A percentile compares a stretch with the other conserved stretches of the same genome.
phyloP scores from a whole-genome alignment of 1,140 invertebrate species.

The Dolichoris vasculosae region DNA sequence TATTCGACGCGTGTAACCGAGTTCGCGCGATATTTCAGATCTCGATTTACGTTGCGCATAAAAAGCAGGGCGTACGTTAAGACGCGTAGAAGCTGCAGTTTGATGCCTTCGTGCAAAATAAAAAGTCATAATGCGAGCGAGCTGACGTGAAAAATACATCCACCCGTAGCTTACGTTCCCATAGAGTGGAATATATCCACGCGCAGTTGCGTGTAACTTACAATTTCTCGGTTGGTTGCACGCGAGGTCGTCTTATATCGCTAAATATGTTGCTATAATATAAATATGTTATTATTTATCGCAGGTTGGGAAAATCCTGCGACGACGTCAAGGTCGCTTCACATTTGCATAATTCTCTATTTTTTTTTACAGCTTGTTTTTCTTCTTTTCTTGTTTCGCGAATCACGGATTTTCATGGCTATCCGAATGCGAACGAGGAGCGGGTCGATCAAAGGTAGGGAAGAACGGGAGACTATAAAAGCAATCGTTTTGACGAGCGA shows the following conservation, averaged over 20 bases:
- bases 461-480: not conserved
- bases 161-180: too few relatives aligned
- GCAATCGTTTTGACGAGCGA: not conserved
- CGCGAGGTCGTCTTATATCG: not conserved
- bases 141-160: constrained; percentile 2
- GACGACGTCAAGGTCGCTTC: not conserved
- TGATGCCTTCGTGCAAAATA: not conserved
- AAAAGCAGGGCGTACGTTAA: not conserved
- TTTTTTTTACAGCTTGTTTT: not conserved
- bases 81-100: not conserved
- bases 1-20: not conserved
- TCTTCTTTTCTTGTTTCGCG: not conserved
- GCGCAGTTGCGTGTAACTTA: not conserved
- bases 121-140: not conserved
- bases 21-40: not conserved
- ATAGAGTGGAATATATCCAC: not conserved
- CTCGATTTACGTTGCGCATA: not conserved
- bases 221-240: not conserved
- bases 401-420: not conserved
- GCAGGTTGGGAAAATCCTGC: not conserved
- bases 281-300: constrained; percentile 13
- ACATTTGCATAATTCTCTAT: not conserved
- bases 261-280: not conserved
- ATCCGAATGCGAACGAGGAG: not conserved
- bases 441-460: not conserved